Evolutionary conservation across 2,888 invertebrate genomes (phyloP).

Genomic region (Smittia aterrima): DNA sequence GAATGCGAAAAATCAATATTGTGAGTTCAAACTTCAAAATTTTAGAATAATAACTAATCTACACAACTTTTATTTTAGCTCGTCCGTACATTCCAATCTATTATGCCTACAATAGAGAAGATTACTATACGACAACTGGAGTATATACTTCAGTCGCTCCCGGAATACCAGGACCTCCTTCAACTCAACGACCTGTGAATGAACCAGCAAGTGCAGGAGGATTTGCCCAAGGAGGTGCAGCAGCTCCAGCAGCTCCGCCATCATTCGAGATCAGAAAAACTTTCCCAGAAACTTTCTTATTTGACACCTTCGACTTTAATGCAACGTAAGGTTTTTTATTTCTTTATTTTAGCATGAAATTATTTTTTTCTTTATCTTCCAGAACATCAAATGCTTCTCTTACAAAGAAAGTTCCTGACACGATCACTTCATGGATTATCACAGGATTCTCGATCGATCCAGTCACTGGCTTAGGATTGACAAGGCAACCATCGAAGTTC

Average conservation of each 20-base stretch:
- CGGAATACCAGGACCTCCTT: neutral
- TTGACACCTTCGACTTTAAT: neutral
- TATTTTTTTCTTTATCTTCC: no score
- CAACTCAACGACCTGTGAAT: neutral
- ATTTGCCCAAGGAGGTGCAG: neutral
- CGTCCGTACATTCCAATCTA: neutral
- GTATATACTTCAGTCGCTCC: neutral
- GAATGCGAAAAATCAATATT: slow-evolving; percentile 11
- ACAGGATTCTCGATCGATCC: slow-evolving; percentile 82
- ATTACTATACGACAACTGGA: neutral
- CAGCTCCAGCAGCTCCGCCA: neutral
- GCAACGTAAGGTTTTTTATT: neutral
- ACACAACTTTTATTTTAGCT: neutral
- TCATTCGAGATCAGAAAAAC: slow-evolving; percentile 27
- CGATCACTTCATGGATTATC: slow-evolving; percentile 80
- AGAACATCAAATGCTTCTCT: slow-evolving; percentile 56
- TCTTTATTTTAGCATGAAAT: neutral
- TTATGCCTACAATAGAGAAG: neutral
- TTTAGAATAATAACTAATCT: neutral
- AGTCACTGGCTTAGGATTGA: slow-evolving; percentile 79
- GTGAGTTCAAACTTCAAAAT: neutral
- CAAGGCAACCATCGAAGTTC: slow-evolving; percentile 63
- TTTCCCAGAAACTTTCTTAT: slow-evolving; percentile 36
- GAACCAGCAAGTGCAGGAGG: no score
- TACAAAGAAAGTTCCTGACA: slow-evolving; percentile 59